phyloP scores from a whole-genome alignment of 2,797 vertebrate genomes.

The Anguilla anguilla region DNA sequence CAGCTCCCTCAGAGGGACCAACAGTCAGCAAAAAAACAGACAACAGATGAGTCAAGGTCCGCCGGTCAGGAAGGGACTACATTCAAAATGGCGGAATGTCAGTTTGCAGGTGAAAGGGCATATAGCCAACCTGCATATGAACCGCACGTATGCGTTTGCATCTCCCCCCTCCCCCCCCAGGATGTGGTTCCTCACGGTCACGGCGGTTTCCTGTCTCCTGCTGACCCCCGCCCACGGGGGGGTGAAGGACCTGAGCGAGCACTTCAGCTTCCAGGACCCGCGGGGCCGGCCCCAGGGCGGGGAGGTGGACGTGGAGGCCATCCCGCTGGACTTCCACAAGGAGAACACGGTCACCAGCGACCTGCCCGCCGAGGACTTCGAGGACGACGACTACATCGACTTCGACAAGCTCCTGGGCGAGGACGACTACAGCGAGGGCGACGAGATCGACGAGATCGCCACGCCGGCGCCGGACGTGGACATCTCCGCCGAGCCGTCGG shows the following conservation, averaged over 20 bases:
- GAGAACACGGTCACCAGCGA: conserved; percentile 94
- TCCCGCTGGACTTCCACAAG: conserved; percentile 82
- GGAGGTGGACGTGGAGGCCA: conserved; percentile 56
- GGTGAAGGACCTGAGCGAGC: conserved; percentile 74
- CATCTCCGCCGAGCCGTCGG: conserved; percentile 72
- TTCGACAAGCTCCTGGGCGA: conserved; percentile 82
- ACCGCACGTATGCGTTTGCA: neutral
- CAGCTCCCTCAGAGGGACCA: neutral
- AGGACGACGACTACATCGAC: conserved; percentile 92
- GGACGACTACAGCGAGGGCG: conserved; percentile 75
- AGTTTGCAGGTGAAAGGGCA: neutral
- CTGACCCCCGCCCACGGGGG: conserved; percentile 67
- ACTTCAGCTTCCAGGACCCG: conserved; percentile 63
- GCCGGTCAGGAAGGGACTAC: neutral
- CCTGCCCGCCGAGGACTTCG: conserved; percentile 83
- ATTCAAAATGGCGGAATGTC: neutral
- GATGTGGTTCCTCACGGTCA: conserved; percentile 75
- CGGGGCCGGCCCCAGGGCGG: conserved; percentile 45
- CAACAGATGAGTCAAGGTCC: conserved; percentile 37
- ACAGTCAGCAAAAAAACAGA: conserved; percentile 10
- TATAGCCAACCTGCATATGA: neutral
- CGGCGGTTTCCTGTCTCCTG: conserved; percentile 67
- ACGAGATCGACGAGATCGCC: conserved; percentile 80
- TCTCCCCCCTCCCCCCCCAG: conserved; percentile 40
- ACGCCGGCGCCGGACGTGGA: conserved; percentile 78